These are phyloP conservation scores for Tetropium fuscum DNA, from an alignment of 2,888 invertebrate species.

Conservation along the genomic window DNA sequence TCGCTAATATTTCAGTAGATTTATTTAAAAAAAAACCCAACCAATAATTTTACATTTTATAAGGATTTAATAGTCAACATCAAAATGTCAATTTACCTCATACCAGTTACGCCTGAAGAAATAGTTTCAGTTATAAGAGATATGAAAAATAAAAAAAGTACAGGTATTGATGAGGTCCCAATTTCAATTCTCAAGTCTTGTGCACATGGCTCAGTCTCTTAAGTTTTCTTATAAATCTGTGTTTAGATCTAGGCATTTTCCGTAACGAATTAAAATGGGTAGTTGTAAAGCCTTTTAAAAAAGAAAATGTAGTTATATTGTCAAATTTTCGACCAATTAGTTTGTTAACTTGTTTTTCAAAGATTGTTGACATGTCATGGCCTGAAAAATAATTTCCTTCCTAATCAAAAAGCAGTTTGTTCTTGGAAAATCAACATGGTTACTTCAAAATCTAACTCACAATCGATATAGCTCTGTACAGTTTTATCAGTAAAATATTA, in stretches of 20 bases:
- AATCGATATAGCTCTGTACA: slow-evolving; percentile 10
- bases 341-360: background rate
- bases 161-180: slow-evolving; percentile 3
- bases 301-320: slow-evolving; percentile 2
- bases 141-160: slow-evolving; percentile 17
- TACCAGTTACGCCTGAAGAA: slow-evolving; percentile 8
- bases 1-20: no score
- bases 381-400: slow-evolving; percentile 2
- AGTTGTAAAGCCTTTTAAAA: slow-evolving; percentile 13
- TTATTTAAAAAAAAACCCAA: no score
- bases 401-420: slow-evolving; percentile 6
- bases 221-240: slow-evolving; percentile 3
- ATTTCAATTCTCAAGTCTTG: background rate
- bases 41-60: no score
- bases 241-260: background rate
- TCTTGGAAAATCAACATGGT: slow-evolving; percentile 10
- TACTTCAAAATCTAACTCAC: slow-evolving; percentile 13
- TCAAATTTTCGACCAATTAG: slow-evolving; percentile 14
- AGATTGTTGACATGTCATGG: slow-evolving; percentile 1
- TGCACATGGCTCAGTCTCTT: background rate
- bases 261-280: slow-evolving; percentile 6
- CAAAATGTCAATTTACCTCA: background rate
- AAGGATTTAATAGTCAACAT: no score
- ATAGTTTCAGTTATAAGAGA: background rate
- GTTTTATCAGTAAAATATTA: slow-evolving; percentile 8